Percentiles rank a stretch among this genome's conserved stretches.
These are phyloP conservation scores for Tenthredo amoena DNA, from an alignment of 2,888 invertebrate genomes.

Conservation along the genomic window DNA sequence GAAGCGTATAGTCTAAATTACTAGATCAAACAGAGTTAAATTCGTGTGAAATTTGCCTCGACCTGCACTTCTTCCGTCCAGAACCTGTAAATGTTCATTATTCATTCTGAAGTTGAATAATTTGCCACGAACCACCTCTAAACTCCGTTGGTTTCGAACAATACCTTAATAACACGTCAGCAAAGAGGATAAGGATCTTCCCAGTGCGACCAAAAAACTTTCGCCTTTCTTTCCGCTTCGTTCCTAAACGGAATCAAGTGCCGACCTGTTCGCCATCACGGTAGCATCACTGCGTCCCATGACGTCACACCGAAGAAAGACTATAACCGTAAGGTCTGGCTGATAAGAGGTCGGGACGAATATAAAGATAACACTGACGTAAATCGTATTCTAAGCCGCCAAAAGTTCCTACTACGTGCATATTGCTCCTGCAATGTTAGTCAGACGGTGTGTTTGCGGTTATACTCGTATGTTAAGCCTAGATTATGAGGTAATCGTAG, in stretches of 20 bases:
- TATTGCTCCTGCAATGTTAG: neutral
- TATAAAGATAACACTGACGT: conserved; percentile 4
- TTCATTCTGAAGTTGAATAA: neutral
- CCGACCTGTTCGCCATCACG: neutral
- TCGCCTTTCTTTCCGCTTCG: neutral
- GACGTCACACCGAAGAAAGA: conserved; percentile 18
- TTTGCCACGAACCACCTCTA: neutral
- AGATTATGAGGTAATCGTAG: neutral
- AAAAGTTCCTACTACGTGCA: neutral
- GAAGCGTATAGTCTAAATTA: conserved; percentile 32
- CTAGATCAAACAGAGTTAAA: conserved; percentile 35
- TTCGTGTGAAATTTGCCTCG: conserved; percentile 30
- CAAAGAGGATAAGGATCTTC: neutral
- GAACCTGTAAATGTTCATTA: neutral
- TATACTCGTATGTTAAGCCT: neutral
- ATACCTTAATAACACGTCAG: neutral
- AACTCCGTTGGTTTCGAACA: neutral
- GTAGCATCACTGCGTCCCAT: neutral
- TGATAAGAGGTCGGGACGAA: conserved; percentile 34
- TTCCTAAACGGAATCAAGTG: neutral
- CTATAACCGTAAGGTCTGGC: conserved; percentile 21
- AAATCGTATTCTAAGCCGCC: neutral
- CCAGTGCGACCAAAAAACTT: neutral
- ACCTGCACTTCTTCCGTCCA: neutral
- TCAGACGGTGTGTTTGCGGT: neutral